phyloP scores from a whole-genome alignment of 2,113 vertebrate genomes.

The Verasper variegatus region DNA sequence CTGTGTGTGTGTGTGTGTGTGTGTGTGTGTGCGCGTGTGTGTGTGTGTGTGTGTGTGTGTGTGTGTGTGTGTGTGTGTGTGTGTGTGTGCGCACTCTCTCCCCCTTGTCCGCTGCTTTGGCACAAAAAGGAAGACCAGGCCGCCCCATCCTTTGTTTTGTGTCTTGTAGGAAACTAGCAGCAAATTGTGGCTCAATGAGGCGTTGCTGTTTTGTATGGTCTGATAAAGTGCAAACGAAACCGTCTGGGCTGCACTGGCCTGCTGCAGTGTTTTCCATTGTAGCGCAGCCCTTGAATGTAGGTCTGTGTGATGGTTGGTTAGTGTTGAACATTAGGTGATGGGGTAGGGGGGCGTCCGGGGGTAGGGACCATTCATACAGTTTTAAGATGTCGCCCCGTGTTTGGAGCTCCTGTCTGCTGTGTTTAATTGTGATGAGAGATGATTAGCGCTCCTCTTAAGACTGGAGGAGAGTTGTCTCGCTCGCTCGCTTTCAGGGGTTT shows the following conservation, averaged over 20 bases:
- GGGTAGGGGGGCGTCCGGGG: neutral
- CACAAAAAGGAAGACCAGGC: conserved; percentile 75
- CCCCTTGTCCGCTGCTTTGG: conserved; percentile 75
- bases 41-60: conserved; percentile 32
- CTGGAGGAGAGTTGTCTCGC: conserved; percentile 29
- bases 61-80: conserved; percentile 39
- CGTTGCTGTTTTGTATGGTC: conserved; percentile 74
- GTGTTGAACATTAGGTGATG: conserved; percentile 73
- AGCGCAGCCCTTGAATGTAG: conserved; percentile 61
- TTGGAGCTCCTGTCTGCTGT: conserved; percentile 63
- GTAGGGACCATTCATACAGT: conserved; percentile 57
- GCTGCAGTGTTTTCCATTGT: conserved; percentile 68
- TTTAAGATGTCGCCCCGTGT: conserved; percentile 68
- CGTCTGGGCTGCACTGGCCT: conserved; percentile 63
- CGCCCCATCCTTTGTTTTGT: conserved; percentile 75
- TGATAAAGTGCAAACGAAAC: conserved; percentile 78
- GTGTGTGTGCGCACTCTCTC: conserved; percentile 44
- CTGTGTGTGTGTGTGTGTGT: conserved; percentile 46
- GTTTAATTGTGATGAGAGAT: conserved; percentile 70
- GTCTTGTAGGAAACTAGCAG: conserved; percentile 78
- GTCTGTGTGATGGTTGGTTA: conserved; percentile 74
- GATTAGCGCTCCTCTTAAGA: conserved; percentile 57
- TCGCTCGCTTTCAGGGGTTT: conserved; percentile 47
- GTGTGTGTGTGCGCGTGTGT: conserved; percentile 27
- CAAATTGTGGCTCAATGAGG: conserved; percentile 80